phyloP scores from a whole-genome alignment of 2,797 vertebrate species.

The Acanthurus leucopareius region DNA sequence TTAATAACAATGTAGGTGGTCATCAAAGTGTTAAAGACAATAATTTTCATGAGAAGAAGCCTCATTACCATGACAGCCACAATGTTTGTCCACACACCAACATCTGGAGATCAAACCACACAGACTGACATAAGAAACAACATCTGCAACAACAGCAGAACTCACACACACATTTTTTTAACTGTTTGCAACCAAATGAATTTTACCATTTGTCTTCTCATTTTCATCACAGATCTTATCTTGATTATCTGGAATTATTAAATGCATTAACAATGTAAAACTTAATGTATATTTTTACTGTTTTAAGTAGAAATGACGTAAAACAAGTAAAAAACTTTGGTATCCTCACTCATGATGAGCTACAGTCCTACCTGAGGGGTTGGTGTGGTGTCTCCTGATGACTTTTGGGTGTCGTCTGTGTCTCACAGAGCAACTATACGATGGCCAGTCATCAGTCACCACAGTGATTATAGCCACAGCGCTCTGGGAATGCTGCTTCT shows the following conservation, averaged over 20 bases:
- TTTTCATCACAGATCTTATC: constrained; percentile 44
- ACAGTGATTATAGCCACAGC: constrained; percentile 78
- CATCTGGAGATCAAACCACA: constrained; percentile 64
- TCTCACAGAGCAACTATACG: constrained; percentile 82
- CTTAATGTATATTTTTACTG: neutral
- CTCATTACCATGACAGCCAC: constrained; percentile 75
- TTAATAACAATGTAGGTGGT: constrained; percentile 79
- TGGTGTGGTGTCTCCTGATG: constrained; percentile 46
- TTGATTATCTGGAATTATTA: constrained; percentile 51
- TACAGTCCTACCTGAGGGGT: constrained; percentile 57
- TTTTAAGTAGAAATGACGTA: neutral
- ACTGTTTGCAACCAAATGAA: neutral
- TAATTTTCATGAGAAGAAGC: constrained; percentile 81
- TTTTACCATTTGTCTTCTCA: constrained; percentile 58
- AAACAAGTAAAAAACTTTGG: neutral
- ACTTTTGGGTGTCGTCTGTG: constrained; percentile 61
- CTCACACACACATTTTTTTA: neutral
- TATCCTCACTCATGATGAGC: neutral
- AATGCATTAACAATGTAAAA: neutral
- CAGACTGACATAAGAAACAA: constrained; percentile 15
- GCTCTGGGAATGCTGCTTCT: constrained; percentile 52
- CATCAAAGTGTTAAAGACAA: constrained; percentile 82
- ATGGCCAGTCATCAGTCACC: constrained; percentile 78
- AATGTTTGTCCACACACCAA: constrained; percentile 69
- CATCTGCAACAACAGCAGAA: neutral